These are phyloP conservation scores for Zaprionus africanus DNA, from an alignment of 1,140 invertebrate species.

Conservation along the genomic window DNA sequence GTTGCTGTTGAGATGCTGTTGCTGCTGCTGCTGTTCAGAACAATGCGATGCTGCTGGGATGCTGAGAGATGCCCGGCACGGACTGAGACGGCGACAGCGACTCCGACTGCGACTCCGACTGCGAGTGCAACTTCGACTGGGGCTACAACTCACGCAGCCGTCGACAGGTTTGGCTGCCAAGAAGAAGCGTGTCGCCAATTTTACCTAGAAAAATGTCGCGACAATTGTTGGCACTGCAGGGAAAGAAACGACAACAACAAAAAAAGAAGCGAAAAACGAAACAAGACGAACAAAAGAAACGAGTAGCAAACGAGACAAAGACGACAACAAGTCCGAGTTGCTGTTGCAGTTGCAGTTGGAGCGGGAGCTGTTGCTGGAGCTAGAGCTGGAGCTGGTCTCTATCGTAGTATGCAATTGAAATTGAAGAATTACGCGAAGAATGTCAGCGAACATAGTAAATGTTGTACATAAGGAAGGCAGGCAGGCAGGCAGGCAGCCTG, in stretches of 20 bases:
- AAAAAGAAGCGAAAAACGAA: slow-evolving; percentile 19
- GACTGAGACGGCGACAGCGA: slow-evolving; percentile 16
- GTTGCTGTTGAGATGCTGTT: slow-evolving; percentile 35
- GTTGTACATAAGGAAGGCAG: slow-evolving; percentile 66
- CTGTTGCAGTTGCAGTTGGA: slow-evolving; percentile 9
- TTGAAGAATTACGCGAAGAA: slow-evolving; percentile 82
- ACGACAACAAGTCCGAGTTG: slow-evolving; percentile 12
- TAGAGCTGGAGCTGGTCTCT: slow-evolving; percentile 40
- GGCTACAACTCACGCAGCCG: slow-evolving; percentile 67
- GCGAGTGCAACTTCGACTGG: slow-evolving; percentile 16
- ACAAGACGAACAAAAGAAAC: slow-evolving; percentile 47
- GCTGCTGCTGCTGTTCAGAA: slow-evolving; percentile 27
- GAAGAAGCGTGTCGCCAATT: slow-evolving; percentile 84
- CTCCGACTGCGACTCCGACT: not conserved
- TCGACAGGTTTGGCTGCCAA: slow-evolving; percentile 71
- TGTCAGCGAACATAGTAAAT: slow-evolving; percentile 79
- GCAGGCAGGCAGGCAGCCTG: slow-evolving; percentile 21
- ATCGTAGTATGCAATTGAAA: slow-evolving; percentile 79
- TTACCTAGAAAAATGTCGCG: slow-evolving; percentile 84
- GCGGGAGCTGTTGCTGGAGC: slow-evolving; percentile 5
- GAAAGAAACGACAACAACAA: slow-evolving; percentile 30
- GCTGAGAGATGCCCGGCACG: slow-evolving; percentile 23
- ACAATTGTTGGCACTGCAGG: slow-evolving; percentile 63
- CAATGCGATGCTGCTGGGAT: slow-evolving; percentile 36
- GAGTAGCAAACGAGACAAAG: slow-evolving; percentile 13